Percentiles rank a stretch among this genome's conserved stretches.
phyloP scores from a whole-genome alignment of 1,140 invertebrate species.

The Helicoverpa armigera region DNA sequence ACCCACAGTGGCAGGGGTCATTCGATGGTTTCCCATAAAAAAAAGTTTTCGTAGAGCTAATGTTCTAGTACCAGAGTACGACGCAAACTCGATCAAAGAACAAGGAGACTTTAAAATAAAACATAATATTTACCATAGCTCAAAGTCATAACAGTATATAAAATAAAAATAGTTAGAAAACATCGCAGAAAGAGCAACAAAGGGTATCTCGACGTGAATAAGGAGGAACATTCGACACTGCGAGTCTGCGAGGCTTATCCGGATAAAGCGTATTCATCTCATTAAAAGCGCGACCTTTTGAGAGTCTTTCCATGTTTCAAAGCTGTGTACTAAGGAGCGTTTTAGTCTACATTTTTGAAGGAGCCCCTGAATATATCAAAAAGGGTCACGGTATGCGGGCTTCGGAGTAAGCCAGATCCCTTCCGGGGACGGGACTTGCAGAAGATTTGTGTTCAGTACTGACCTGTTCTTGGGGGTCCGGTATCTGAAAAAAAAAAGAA shows the following conservation, averaged over 20 bases:
- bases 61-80: too few species aligned
- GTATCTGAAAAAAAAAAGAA: slow-evolving; percentile 23
- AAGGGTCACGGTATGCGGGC: slow-evolving; percentile 28
- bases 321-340: slow-evolving; percentile 35
- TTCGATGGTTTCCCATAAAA: too few species aligned
- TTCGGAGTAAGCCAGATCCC: slow-evolving; percentile 9
- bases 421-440: slow-evolving; percentile 19
- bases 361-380: slow-evolving; percentile 49
- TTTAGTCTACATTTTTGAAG: slow-evolving; percentile 56
- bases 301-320: slow-evolving; percentile 62
- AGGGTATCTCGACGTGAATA: slow-evolving; percentile 18
- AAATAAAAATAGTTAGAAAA: not conserved
- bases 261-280: slow-evolving; percentile 60
- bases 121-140: too few species aligned
- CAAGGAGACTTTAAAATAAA: too few species aligned
- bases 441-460: slow-evolving; percentile 22
- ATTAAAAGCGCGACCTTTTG: slow-evolving; percentile 64
- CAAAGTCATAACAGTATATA: too few species aligned
- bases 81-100: too few species aligned
- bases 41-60: too few species aligned
- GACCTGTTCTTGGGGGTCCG: slow-evolving; percentile 10
- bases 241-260: slow-evolving; percentile 58
- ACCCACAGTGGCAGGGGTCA: too few species aligned
- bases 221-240: slow-evolving; percentile 48
- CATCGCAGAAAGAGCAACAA: slow-evolving; percentile 16